These are phyloP conservation scores for Caenorhabditis plicata DNA, from an alignment of 2,888 invertebrate species.

Conservation along the genomic window DNA sequence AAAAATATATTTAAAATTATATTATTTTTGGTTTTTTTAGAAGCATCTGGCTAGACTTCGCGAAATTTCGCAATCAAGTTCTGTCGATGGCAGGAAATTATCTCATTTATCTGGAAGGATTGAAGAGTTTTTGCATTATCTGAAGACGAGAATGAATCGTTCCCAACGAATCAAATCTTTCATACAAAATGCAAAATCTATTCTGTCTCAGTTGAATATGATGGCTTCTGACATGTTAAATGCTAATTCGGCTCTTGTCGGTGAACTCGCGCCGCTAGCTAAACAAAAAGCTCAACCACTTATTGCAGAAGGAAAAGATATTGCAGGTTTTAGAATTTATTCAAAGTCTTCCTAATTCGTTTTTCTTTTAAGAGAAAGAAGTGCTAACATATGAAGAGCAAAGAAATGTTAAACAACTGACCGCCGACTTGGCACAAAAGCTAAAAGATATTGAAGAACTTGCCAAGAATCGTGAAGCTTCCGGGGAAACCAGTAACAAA, in stretches of 20 bases:
- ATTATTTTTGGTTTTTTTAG: slow-evolving; percentile 4
- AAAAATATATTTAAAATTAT: background rate
- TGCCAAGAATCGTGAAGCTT: slow-evolving; percentile 46
- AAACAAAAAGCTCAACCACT: slow-evolving; percentile 54
- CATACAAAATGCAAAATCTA: slow-evolving; percentile 49
- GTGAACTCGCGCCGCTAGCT: slow-evolving; percentile 59
- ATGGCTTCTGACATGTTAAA: slow-evolving; percentile 56
- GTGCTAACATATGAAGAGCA: slow-evolving; percentile 45
- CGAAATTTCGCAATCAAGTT: slow-evolving; percentile 19
- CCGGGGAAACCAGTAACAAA: slow-evolving; percentile 34
- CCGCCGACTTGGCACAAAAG: slow-evolving; percentile 40
- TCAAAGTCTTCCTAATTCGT: background rate
- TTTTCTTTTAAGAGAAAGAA: slow-evolving; percentile 35
- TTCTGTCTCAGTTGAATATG: slow-evolving; percentile 55
- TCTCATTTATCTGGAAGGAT: slow-evolving; percentile 43
- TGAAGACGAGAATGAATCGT: slow-evolving; percentile 43
- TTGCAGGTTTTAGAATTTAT: slow-evolving; percentile 26
- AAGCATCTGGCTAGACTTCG: slow-evolving; percentile 27
- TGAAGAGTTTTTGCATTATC: slow-evolving; percentile 45
- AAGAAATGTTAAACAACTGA: slow-evolving; percentile 36
- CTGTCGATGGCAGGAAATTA: slow-evolving; percentile 30
- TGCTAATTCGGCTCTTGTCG: slow-evolving; percentile 61
- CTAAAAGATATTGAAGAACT: slow-evolving; percentile 48
- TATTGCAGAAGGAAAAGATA: slow-evolving; percentile 54
- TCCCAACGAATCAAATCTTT: slow-evolving; percentile 46